These are phyloP conservation scores for Lysiphlebus fabarum DNA, from an alignment of 1,140 invertebrate species.

Conservation along the genomic window DNA sequence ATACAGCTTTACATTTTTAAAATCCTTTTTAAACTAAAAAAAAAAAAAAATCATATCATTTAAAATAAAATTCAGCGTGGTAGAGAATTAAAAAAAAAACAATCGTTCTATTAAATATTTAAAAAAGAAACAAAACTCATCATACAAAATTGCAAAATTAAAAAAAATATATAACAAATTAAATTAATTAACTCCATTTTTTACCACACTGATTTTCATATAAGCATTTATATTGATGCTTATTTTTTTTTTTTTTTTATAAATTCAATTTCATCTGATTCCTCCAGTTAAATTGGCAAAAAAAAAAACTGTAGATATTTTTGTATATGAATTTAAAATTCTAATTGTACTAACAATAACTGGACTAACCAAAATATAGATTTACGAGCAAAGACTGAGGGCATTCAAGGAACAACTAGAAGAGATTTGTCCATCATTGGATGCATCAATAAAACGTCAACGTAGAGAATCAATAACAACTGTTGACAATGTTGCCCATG, in stretches of 20 bases:
- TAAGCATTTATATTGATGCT: conserved; percentile 1
- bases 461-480: conserved; percentile 49
- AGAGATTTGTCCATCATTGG: conserved; percentile 79
- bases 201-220: conserved; percentile 39
- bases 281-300: conserved; percentile 32
- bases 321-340: conserved; percentile 2
- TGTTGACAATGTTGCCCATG: conserved; percentile 77
- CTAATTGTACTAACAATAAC: conserved; percentile 50
- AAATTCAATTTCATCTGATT: not conserved
- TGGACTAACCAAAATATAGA: conserved; percentile 63
- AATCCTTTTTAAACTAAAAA: conserved; percentile 10
- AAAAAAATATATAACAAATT: not conserved
- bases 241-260: not conserved
- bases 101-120: not conserved
- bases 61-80: conserved; percentile 31
- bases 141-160: not conserved
- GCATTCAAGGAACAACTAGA: conserved; percentile 86
- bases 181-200: conserved; percentile 15
- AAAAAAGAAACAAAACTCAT: not conserved
- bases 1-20: conserved; percentile 8
- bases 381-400: conserved; percentile 82
- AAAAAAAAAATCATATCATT: conserved; percentile 9
- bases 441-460: conserved; percentile 58
- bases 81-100: conserved; percentile 24
- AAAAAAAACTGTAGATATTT: conserved; percentile 33